Evolutionary conservation across 2,113 vertebrate genomes (phyloP), one percentile per base, ranked within the genome.

Genomic region (Axis porcinus): DNA sequence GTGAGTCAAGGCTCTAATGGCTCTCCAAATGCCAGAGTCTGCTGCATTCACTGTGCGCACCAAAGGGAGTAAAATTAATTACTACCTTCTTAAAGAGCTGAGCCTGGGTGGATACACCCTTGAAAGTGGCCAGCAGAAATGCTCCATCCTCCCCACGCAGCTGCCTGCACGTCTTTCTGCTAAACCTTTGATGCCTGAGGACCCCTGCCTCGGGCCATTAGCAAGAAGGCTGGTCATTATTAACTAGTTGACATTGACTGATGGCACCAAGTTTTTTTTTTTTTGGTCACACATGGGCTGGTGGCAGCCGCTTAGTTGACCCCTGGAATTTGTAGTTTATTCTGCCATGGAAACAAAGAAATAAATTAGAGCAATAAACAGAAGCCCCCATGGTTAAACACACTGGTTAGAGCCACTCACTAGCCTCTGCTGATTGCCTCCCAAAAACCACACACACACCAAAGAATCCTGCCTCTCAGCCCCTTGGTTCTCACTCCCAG

Each of bases 231-330:
- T 96, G 97, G 98, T 95, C 98, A 97, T 98, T 98, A 97, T 62
- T 67, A 98, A 96, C 97, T 97, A 36, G 96, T 97, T 99, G 99
- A 97, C 99, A 99, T 97, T 99, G 98, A 98, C 98, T 97, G 97
- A 99, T 99, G 88, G 96, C 89, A 96, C 36, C 55, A 95, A 54
- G 79, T 50, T 67, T 70, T 64, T 62, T 45, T 67, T 70, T 47
- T 45, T 96, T 91, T 86, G 85, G 76, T 52, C 62, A 50, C 2
- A 19, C 98, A 79, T 76, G 1, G 43, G 95, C 98, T 98, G 96
- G 96, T 97, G 98, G 96, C 43, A 76, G 54, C 97, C 97, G 30
- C 95, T 97, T 55, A 33, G 97, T 97, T 99, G 98, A 99, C 98
- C 99, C 94, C 86, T 8, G 96, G 96, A 99, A 98, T 99, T 98